These are phyloP conservation scores for Chloebia gouldiae DNA, from an alignment of 2,113 vertebrate species.

Conservation along the genomic window DNA sequence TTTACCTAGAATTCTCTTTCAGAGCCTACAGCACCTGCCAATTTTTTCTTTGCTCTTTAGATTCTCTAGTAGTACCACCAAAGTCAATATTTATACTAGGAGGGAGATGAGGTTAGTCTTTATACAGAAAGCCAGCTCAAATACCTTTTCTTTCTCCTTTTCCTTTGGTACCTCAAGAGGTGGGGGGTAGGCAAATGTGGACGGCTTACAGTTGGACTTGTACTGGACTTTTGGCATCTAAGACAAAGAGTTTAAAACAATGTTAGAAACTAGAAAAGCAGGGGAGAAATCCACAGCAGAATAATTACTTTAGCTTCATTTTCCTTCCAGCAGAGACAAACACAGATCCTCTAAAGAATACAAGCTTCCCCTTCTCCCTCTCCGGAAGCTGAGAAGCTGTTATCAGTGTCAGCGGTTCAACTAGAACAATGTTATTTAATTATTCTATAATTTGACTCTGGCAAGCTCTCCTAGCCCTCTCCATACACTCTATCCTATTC, in stretches of 20 bases:
- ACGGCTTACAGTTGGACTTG: slow-evolving; percentile 98
- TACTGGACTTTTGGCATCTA: slow-evolving; percentile 99
- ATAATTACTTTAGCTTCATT: slow-evolving; percentile 44
- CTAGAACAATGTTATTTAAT: slow-evolving; percentile 65
- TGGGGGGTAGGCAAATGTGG: slow-evolving; percentile 96
- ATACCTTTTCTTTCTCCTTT: slow-evolving; percentile 99
- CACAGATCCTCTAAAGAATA: slow-evolving; percentile 32
- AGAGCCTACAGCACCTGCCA: not conserved
- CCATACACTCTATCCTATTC: not conserved
- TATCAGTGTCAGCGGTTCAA: slow-evolving; percentile 54
- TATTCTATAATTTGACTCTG: slow-evolving; percentile 51
- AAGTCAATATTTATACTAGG: not conserved
- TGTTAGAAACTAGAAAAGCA: not conserved
- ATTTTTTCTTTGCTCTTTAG: not conserved
- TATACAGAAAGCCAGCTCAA: not conserved
- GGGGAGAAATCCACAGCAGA: not conserved
- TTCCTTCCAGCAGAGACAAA: slow-evolving; percentile 45
- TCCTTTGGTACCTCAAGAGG: slow-evolving; percentile 98
- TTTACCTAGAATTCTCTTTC: slow-evolving; percentile 12
- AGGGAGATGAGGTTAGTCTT: not conserved
- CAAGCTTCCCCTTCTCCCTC: slow-evolving; percentile 29
- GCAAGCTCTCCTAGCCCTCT: slow-evolving; percentile 13
- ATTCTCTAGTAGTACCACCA: not conserved
- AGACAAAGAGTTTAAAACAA: slow-evolving; percentile 15
- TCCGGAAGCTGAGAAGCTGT: slow-evolving; percentile 50